Evolutionary conservation across 2,888 invertebrate species (phyloP), one percentile per base, ranked within the genome.

Genomic region (Omphaloscelis lunosa): DNA sequence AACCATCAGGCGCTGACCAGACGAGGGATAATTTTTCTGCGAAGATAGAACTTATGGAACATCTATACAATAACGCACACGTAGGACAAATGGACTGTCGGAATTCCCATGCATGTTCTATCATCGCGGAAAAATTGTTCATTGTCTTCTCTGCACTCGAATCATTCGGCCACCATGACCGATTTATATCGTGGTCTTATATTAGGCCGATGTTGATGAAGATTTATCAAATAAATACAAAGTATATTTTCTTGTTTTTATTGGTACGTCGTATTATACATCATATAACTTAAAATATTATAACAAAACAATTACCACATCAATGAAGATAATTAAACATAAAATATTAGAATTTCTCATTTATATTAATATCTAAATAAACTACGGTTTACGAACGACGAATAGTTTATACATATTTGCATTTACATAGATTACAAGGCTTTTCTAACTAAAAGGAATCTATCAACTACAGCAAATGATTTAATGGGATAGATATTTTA

Each of bases 361-460:
- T 89, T 91, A 88, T 89, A 88, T 87, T 91, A 91, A 83, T 86
- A 92, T 93, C 92, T 94, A 94, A 89, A 91, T 92, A 90, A 90
- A 91, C 93, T 95, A 95, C 63, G 27, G 58, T 82, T 80, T 74
- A 82, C 88, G 83, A 93, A 92, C 88, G 91, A 93, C 88, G 89
- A 90, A 93, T 89, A 86, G 91, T 94, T 95, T 94, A 93, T 95
- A 95, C 95, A 95, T 90, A 88, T 93, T 93, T 92, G 92, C 94
- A 94, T 96, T 95, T 96, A 96, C 95, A 96, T 95, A 95, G 92
- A 95, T 94, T 95, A 95, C 94, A 95, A 95, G 93, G 93, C 92
- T 91, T 91, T 91, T 88, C 87, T 87, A 90, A 90, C 87, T 89
- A 91, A 86, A 83, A 82, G 80, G 86, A 86, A 78, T 70, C 80